Conservation (phyloP, 2,888 invertebrate species). For the Merodon equestris region DNA sequence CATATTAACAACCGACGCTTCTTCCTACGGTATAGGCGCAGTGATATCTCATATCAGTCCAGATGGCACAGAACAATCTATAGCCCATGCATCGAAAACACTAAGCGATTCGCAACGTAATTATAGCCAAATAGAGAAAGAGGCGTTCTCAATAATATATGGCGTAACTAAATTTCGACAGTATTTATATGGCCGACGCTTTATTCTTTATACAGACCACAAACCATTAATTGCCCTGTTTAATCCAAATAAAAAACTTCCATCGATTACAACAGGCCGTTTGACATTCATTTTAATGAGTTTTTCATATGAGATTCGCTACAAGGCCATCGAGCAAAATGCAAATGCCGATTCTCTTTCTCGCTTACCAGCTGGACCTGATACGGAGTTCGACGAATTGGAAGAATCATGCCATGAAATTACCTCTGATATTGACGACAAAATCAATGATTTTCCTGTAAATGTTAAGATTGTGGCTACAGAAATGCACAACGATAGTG, state of each 20-base stretch:
- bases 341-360: constrained; percentile 40
- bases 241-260: constrained; percentile 17
- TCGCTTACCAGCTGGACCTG: constrained; percentile 22
- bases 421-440: constrained; percentile 11
- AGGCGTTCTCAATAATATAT: constrained; percentile 40
- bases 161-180: no score
- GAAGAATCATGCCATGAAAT: constrained; percentile 35
- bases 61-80: constrained; percentile 41
- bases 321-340: constrained; percentile 33
- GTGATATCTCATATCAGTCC: constrained; percentile 49
- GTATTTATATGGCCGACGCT: no score
- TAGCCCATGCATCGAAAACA: constrained; percentile 32
- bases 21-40: constrained; percentile 57
- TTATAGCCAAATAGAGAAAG: constrained; percentile 38
- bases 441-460: constrained; percentile 20
- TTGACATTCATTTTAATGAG: constrained; percentile 37
- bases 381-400: constrained; percentile 14
- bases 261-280: constrained; percentile 9
- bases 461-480: constrained; percentile 16
- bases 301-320: constrained; percentile 32
- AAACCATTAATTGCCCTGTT: constrained; percentile 64
- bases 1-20: constrained; percentile 60
- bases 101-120: constrained; percentile 25
- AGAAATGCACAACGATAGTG: constrained; percentile 12
- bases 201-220: constrained; percentile 35